phyloP scores from a whole-genome alignment of 2,888 invertebrate species.

The Panzeria rudis region DNA sequence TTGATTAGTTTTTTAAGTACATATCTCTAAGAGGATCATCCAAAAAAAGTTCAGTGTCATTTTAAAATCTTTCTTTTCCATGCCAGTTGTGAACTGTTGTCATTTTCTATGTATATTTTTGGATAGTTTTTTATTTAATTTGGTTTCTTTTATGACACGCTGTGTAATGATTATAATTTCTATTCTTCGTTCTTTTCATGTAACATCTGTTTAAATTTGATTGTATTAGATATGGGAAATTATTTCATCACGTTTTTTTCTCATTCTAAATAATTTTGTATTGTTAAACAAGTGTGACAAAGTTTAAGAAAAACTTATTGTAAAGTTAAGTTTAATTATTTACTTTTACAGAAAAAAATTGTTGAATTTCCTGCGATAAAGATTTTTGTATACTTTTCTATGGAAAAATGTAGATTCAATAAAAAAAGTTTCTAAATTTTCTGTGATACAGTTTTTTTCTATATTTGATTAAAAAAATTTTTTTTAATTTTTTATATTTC shows the following conservation, averaged over 20 bases:
- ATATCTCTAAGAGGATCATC: too few relatives aligned
- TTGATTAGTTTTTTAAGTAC: too few relatives aligned
- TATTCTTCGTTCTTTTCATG: not conserved
- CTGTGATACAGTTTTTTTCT: too few relatives aligned
- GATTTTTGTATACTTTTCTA: too few relatives aligned
- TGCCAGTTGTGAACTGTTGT: not conserved
- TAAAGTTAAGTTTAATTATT: not conserved
- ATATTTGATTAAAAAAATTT: too few relatives aligned
- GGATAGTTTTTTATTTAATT: slow-evolving; percentile 5
- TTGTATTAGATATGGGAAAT: slow-evolving; percentile 42
- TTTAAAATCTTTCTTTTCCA: not conserved
- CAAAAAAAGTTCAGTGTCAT: not conserved
- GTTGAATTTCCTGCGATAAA: too few relatives aligned
- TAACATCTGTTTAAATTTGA: slow-evolving; percentile 38
- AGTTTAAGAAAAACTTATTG: slow-evolving; percentile 20
- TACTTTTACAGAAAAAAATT: too few relatives aligned
- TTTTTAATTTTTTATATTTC: too few relatives aligned
- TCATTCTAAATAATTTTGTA: not conserved
- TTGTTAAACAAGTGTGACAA: slow-evolving; percentile 27
- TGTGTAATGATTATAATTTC: slow-evolving; percentile 46
- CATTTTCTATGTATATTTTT: slow-evolving; percentile 14
- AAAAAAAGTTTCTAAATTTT: too few relatives aligned
- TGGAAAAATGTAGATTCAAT: too few relatives aligned
- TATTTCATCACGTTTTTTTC: slow-evolving; percentile 44
- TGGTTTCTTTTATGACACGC: slow-evolving; percentile 36